phyloP scores from a whole-genome alignment of 2,113 vertebrate genomes.

The Morone saxatilis region DNA sequence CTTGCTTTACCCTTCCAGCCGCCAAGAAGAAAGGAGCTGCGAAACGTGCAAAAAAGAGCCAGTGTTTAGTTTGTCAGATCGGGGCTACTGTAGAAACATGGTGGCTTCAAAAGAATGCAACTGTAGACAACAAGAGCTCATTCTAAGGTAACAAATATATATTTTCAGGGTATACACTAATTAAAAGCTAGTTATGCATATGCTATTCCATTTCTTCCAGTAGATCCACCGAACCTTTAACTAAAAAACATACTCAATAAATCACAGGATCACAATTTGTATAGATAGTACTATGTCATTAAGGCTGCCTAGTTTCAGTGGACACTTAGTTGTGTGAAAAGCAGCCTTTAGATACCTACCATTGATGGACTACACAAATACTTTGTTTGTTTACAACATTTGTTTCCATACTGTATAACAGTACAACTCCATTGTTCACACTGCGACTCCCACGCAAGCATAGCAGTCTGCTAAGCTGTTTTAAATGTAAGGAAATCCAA shows the following conservation, averaged over 20 bases:
- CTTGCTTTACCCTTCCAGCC: no score
- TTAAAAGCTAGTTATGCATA: no score
- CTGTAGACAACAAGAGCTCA: no score
- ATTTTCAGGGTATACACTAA: no score
- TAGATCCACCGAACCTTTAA: no score
- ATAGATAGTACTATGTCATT: background rate
- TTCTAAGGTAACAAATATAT: no score
- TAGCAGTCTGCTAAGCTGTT: background rate
- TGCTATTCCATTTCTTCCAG: no score
- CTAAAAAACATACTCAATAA: background rate
- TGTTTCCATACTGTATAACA: background rate
- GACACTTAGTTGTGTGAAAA: background rate
- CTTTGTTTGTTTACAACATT: background rate
- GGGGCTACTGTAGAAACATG: no score
- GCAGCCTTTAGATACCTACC: background rate
- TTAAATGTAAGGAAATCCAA: slow-evolving; percentile 34
- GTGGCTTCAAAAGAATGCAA: no score
- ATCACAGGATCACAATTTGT: background rate
- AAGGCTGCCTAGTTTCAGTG: background rate
- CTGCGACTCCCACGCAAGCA: background rate
- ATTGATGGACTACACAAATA: background rate
- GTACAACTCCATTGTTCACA: background rate
- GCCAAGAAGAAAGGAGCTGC: no score
- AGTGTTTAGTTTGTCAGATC: no score
- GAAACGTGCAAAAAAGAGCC: no score